Base-by-base conservation (phyloP, 2,113 vertebrate species). In the Pterocles orientalis region DNA sequence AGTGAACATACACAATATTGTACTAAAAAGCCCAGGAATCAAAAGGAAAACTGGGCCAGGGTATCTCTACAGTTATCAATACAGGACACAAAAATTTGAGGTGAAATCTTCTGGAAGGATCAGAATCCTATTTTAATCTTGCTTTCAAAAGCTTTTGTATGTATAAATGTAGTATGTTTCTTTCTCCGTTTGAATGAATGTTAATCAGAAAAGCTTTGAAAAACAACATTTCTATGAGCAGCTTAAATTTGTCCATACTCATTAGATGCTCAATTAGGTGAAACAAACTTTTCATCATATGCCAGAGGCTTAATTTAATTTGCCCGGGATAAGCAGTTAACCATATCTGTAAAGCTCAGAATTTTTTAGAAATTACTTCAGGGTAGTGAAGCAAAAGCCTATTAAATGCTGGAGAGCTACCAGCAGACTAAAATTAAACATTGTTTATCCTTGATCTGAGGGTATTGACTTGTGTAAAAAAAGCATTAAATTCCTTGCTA, bases 261-360 rank as follows among this genome's bases (percentile, higher is more conserved):
- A 97, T 97, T 98, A 98, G 94, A 90, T 96, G 93, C 77, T 97
- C 87, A 96, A 75, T 98, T 97, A 98, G 43, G 93, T 47, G 94
- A 97, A 96, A 84, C 88, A 96, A 97, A 92, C 66, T 97, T 97
- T 97, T 87, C 93, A 86, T 97, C 85, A 33, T 79, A 75, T 91
- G 91, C 88, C 93, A 97, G 75, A 93, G 12, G 84, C 94, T 98
- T 97, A 96, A 97, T 97, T 98, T 97, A 96, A 97, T 98, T 97
- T 98, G 68, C 48, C 73, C 72, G 83, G 93, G 56, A 96, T 94
- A 97, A 95, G 79, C 88, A 95, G 88, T 94, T 97, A 90, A 86
- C 66, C 54, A 60, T 91, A 92, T 70, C 90, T 95, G 82, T 96
- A 89, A 96, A 96, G n/a, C 57, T 82, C 31, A 70, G 54, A 92